phyloP scores from a whole-genome alignment of 2,797 vertebrate species.

The Brotula barbata region DNA sequence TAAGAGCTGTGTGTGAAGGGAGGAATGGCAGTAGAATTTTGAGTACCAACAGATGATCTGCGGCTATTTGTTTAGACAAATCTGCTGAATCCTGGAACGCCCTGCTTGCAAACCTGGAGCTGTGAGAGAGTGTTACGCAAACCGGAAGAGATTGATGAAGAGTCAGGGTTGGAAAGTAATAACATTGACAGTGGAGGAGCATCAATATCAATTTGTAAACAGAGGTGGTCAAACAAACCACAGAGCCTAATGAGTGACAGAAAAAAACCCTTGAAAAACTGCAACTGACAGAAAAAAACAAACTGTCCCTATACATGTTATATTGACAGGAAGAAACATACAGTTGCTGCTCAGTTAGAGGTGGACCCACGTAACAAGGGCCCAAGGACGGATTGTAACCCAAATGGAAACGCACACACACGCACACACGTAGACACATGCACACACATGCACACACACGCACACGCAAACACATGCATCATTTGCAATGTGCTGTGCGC shows the following conservation, averaged over 20 bases:
- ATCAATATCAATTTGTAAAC: conserved; percentile 46
- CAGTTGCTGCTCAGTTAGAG: neutral
- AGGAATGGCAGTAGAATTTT: conserved; percentile 18
- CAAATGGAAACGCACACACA: neutral
- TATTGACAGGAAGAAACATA: conserved; percentile 21
- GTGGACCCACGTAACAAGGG: neutral
- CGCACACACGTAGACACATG: neutral
- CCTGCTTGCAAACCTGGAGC: conserved; percentile 23
- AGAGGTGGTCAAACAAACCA: conserved; percentile 30
- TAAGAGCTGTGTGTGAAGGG: conserved; percentile 4
- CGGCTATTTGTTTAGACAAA: conserved; percentile 57
- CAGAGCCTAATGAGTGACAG: too few species aligned
- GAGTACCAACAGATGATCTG: conserved; percentile 40
- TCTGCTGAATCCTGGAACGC: conserved; percentile 38
- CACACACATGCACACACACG: conserved; percentile 2
- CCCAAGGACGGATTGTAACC: conserved; percentile 21
- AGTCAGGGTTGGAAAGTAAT: conserved; percentile 12
- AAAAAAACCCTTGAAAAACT: too few species aligned
- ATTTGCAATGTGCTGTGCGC: neutral
- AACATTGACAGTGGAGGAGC: conserved; percentile 22
- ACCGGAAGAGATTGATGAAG: conserved; percentile 40
- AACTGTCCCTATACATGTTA: conserved; percentile 13
- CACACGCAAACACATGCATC: neutral
- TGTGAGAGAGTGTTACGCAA: conserved; percentile 30
- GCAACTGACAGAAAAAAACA: conserved; percentile 27